These are phyloP conservation scores for Sicus ferrugineus DNA, from an alignment of 2,888 invertebrate species.

Conservation along the genomic window DNA sequence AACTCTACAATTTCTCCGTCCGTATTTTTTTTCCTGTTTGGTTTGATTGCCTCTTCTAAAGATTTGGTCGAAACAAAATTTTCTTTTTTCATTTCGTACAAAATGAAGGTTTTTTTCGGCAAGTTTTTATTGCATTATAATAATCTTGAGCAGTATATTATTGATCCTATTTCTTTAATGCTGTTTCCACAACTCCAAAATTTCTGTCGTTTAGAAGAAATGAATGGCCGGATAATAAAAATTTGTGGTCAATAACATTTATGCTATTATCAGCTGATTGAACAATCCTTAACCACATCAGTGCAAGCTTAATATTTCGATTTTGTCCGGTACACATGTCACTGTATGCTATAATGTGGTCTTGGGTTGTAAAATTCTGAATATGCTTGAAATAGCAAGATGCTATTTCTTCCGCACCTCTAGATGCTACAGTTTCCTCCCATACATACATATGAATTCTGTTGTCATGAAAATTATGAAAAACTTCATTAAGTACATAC, in stretches of 20 bases:
- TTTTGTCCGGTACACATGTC: slow-evolving; percentile 36
- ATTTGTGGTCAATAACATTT: slow-evolving; percentile 36
- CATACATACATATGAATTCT: slow-evolving; percentile 50
- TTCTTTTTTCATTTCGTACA: slow-evolving; percentile 33
- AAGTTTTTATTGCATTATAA: slow-evolving; percentile 38
- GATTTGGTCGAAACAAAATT: slow-evolving; percentile 2
- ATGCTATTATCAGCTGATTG: slow-evolving; percentile 30
- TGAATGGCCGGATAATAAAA: slow-evolving; percentile 32
- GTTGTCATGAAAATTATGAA: slow-evolving; percentile 48
- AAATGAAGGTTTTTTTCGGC: slow-evolving; percentile 34
- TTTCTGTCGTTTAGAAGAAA: slow-evolving; percentile 47
- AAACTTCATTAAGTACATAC: slow-evolving; percentile 48
- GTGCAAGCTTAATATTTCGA: slow-evolving; percentile 35
- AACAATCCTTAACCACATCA: slow-evolving; percentile 38
- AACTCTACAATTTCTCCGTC: background rate
- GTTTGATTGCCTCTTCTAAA: background rate
- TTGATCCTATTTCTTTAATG: slow-evolving; percentile 41
- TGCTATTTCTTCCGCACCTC: slow-evolving; percentile 41
- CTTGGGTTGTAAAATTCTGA: slow-evolving; percentile 34
- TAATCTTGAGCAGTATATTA: slow-evolving; percentile 13
- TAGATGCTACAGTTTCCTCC: slow-evolving; percentile 51
- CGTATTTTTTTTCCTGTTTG: background rate
- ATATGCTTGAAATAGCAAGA: slow-evolving; percentile 34
- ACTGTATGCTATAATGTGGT: slow-evolving; percentile 36
- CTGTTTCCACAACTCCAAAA: slow-evolving; percentile 47